phyloP scores from a whole-genome alignment of 2,888 invertebrate genomes.

The Mimachlamys varia region DNA sequence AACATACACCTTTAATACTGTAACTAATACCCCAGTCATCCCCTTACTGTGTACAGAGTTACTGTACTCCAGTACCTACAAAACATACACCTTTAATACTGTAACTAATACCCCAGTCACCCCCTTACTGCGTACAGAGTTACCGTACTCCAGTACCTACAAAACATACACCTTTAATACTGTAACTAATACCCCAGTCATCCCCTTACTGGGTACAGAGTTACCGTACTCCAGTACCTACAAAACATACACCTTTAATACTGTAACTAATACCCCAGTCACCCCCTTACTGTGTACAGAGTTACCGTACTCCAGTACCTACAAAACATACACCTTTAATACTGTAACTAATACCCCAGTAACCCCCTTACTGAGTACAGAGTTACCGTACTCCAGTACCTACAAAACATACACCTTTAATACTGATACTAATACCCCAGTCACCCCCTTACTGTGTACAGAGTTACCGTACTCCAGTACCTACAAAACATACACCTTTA shows the following conservation, averaged over 20 bases:
- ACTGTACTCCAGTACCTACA: constrained; percentile 78
- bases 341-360: constrained; percentile 78
- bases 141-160: constrained; percentile 79
- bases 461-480: constrained; percentile 78
- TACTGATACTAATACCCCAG: constrained; percentile 76
- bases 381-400: constrained; percentile 79
- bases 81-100: background rate
- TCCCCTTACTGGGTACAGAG: constrained; percentile 78
- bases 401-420: constrained; percentile 48
- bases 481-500: constrained; percentile 55
- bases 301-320: constrained; percentile 79
- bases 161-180: background rate
- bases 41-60: constrained; percentile 78
- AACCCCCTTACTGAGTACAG: constrained; percentile 78
- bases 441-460: constrained; percentile 78
- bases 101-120: constrained; percentile 79
- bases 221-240: constrained; percentile 79
- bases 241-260: background rate
- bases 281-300: constrained; percentile 78
- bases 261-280: constrained; percentile 78
- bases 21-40: constrained; percentile 78
- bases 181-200: constrained; percentile 79
- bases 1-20: background rate
- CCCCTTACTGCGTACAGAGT: constrained; percentile 78
- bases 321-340: background rate